Percentiles rank a stretch among this genome's conserved stretches.
Evolutionary conservation across 1,140 invertebrate genomes (phyloP).

Genomic region (Drosophila navojoa): DNA sequence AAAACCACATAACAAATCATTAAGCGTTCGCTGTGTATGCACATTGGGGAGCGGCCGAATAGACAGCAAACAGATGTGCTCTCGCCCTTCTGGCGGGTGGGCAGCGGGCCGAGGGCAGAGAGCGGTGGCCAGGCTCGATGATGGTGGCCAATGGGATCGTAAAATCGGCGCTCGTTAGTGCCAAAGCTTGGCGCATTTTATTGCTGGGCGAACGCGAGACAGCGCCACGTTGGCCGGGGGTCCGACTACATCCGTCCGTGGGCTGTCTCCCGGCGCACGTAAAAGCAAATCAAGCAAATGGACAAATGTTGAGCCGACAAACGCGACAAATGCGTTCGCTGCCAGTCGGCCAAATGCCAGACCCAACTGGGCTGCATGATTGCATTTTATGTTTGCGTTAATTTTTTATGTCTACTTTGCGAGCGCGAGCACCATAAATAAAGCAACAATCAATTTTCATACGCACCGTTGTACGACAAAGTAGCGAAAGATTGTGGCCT

Average conservation of each 20-base stretch:
- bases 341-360: slow-evolving; percentile 15
- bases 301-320: slow-evolving; percentile 38
- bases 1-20: slow-evolving; percentile 66
- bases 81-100: background rate
- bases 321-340: slow-evolving; percentile 4
- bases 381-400: slow-evolving; percentile 80
- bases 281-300: slow-evolving; percentile 80
- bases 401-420: slow-evolving; percentile 80
- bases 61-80: slow-evolving; percentile 45
- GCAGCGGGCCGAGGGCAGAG: slow-evolving; percentile 11
- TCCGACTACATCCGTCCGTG: background rate
- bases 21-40: slow-evolving; percentile 43
- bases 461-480: slow-evolving; percentile 74
- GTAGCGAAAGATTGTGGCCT: slow-evolving; percentile 41
- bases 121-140: slow-evolving; percentile 25
- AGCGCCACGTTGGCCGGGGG: slow-evolving; percentile 15
- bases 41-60: slow-evolving; percentile 20
- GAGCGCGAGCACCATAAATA: slow-evolving; percentile 68
- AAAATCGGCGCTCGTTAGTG: slow-evolving; percentile 74
- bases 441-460: slow-evolving; percentile 81
- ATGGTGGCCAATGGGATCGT: slow-evolving; percentile 58
- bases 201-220: slow-evolving; percentile 49
- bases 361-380: slow-evolving; percentile 67
- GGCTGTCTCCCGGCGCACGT: slow-evolving; percentile 63
- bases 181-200: slow-evolving; percentile 76